Evolutionary conservation across 92 coral and sea anemone species (phyloP).

Genomic region (Actinostola sp.): DNA sequence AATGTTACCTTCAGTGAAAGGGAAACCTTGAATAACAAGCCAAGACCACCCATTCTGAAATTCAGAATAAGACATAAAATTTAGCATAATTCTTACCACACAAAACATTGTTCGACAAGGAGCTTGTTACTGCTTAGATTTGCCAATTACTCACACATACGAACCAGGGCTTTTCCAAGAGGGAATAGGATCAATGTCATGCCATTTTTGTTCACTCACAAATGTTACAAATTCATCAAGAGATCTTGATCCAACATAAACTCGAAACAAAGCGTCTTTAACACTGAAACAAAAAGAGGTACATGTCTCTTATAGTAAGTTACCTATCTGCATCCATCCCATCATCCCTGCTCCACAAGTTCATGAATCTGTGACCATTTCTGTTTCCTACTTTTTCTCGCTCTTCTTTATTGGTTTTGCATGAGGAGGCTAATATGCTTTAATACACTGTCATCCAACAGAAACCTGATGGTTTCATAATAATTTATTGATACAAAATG

Average conservation of each 20-base stretch:
- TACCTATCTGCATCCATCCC: neutral
- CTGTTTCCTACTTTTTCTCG: too few species aligned
- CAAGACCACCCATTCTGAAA: slow-evolving; percentile 82
- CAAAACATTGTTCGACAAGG: too few species aligned
- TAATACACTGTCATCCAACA: too few species aligned
- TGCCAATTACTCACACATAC: slow-evolving; percentile 60
- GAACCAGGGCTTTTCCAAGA: slow-evolving; percentile 97
- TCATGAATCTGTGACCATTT: too few species aligned
- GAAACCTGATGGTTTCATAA: neutral
- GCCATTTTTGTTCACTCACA: slow-evolving; percentile 79
- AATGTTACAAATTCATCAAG: slow-evolving; percentile 73
- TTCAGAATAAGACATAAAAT: neutral
- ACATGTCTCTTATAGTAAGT: neutral
- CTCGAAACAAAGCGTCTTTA: slow-evolving; percentile 86
- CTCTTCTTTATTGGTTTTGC: too few species aligned
- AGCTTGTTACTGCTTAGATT: too few species aligned
- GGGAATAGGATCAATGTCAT: slow-evolving; percentile 75
- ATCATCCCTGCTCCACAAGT: too few species aligned
- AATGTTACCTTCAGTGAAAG: slow-evolving; percentile 72
- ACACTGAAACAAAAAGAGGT: slow-evolving; percentile 49
- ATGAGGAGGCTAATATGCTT: too few species aligned
- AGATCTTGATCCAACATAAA: slow-evolving; percentile 77
- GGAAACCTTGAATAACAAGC: slow-evolving; percentile 81
- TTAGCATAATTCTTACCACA: neutral
- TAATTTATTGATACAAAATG: neutral